Evolutionary conservation across 2,113 vertebrate species (phyloP).

Genomic region (Platysternon megacephalum): DNA sequence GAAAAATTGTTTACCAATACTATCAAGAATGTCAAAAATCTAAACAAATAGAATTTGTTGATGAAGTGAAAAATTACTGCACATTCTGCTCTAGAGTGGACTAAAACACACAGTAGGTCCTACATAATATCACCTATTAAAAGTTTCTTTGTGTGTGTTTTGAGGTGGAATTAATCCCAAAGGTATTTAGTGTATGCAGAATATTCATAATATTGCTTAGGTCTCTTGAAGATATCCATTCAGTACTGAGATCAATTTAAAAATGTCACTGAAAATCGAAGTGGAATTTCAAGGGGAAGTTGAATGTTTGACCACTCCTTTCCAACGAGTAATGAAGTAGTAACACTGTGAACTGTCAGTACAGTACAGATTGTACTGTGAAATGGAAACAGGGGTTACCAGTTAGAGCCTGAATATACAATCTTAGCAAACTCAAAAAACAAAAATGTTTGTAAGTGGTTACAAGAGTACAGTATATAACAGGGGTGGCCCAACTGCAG

Average conservation of each 20-base stretch:
- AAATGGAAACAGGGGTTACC: neutral
- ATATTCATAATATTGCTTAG: neutral
- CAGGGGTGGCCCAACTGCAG: neutral
- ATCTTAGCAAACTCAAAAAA: fast-evolving
- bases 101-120: neutral
- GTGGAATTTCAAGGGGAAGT: fast-evolving
- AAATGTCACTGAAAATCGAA: neutral
- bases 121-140: neutral
- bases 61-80: neutral
- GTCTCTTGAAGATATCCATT: neutral
- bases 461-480: fast-evolving
- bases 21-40: neutral
- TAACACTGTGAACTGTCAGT: neutral
- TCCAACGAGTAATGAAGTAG: neutral
- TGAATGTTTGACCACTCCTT: fast-evolving
- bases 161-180: too few relatives aligned
- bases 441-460: fast-evolving
- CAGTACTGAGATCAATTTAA: neutral
- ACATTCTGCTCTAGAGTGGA: neutral
- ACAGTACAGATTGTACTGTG: neutral
- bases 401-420: fast-evolving
- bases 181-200: neutral
- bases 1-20: neutral
- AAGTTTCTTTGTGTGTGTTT: too few relatives aligned
- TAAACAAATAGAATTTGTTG: neutral